Evolutionary conservation across 2,113 vertebrate genomes (phyloP).

Genomic region (Mesitornis unicolor): DNA sequence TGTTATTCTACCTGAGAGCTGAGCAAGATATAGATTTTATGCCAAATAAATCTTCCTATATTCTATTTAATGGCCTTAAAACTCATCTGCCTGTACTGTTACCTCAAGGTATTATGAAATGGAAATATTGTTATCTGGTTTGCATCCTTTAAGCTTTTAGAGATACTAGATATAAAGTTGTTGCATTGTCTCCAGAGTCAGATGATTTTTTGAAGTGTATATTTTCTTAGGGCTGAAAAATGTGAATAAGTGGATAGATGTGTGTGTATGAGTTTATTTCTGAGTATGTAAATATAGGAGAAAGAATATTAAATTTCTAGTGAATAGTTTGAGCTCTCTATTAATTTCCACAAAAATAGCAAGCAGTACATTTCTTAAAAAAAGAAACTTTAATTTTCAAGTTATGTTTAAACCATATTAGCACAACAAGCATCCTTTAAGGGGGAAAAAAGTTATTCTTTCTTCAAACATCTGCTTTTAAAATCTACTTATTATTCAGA

Average conservation of each 20-base stretch:
- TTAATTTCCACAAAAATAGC: not conserved
- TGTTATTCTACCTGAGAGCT: not conserved
- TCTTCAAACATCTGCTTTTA: not conserved
- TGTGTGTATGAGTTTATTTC: not conserved
- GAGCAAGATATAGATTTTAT: conserved; percentile 5
- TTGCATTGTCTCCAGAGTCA: not conserved
- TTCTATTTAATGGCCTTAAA: not conserved
- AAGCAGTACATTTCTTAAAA: not conserved
- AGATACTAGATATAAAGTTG: not conserved
- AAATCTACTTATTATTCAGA: not conserved
- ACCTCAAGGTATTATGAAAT: not conserved
- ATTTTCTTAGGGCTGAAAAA: not conserved
- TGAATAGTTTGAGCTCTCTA: not conserved
- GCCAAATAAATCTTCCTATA: conserved; percentile 25
- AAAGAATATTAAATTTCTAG: not conserved
- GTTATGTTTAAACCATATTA: not conserved
- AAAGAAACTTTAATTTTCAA: not conserved
- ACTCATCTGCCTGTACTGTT: not conserved
- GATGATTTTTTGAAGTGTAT: not conserved
- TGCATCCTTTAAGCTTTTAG: not conserved
- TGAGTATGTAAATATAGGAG: not conserved
- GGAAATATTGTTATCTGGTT: not conserved
- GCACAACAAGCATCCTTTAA: not conserved
- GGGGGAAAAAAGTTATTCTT: not conserved
- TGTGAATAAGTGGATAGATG: not conserved